Base-by-base conservation (phyloP, 2,797 vertebrate genomes). In the Pempheris klunzingeri region DNA sequence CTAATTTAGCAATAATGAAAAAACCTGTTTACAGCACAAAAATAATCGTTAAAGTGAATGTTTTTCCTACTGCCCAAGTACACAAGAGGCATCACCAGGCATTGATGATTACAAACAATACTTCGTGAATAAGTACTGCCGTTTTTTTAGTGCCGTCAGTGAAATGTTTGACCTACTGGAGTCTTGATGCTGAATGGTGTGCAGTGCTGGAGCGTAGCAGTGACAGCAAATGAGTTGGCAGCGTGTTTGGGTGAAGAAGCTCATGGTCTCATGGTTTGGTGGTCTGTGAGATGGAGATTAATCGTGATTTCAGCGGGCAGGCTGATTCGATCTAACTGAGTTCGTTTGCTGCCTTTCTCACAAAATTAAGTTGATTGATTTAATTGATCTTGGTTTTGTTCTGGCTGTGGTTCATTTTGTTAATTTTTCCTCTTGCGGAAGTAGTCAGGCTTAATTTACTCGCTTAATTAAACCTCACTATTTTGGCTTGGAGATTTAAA, bases 1-100 rank as follows among this genome's bases (percentile, higher is more conserved):
- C 52, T 66, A 78, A 82, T 86, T 87, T 77, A 85, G 81, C 88
- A 91, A 90, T 90, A 91, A 91, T 82, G 34, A 83, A 72, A n/a
- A 77, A 83, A 71, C 38, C 58, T 68, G 64, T 88, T 88, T 70
- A 78, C 52, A 80, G 82, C 74, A 88, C 73, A 86, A 84, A 78
- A 78, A 52, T 38, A 61, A 77, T 43, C 60, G 41, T 53, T 38
- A 30, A 67, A 46, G 15, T 78, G 4, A 71, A 49, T 79, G 74
- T 78, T 79, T 77, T 80, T 76, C 46, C 64, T 63, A 75, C 38
- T 68, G 53, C 70, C 74, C 64, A 60, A 55, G 41, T 28, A 78
- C 69, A 77, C 63, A 67, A 69, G 3, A 68, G 46, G 39, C 15
- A 57, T 60, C 28, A 52, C 26, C 18, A 53, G 13, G 32, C 61